Conservation (phyloP, 64 coral and sea anemone species). For the Pocillopora damicornis region DNA sequence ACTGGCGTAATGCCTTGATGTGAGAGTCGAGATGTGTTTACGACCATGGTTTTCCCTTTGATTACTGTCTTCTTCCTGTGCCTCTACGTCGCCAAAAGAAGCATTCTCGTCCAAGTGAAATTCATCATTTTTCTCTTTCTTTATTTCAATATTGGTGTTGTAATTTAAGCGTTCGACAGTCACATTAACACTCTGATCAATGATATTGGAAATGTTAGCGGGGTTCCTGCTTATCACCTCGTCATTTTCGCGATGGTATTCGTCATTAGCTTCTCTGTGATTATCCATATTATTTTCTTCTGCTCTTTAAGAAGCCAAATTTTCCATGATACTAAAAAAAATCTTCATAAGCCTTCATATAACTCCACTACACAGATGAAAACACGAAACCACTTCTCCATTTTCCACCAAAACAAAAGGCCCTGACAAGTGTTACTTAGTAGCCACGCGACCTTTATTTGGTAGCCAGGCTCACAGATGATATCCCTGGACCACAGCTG, state of each 20-base stretch:
- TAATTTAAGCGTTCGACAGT: neutral
- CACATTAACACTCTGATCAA: neutral
- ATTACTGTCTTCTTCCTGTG: neutral
- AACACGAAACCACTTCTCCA: neutral
- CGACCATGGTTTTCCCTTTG: constrained; percentile 21
- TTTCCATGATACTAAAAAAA: neutral
- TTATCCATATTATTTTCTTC: neutral
- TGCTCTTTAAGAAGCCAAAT: no score
- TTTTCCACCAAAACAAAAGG: neutral
- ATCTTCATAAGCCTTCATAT: neutral
- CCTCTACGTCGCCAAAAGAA: neutral
- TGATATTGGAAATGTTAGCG: neutral
- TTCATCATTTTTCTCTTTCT: neutral
- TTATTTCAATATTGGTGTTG: neutral
- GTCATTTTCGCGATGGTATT: no score
- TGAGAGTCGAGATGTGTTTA: constrained; percentile 27
- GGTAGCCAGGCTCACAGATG: neutral
- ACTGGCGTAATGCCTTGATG: constrained; percentile 14
- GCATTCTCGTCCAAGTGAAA: neutral
- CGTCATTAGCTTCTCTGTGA: no score
- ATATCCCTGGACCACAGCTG: neutral
- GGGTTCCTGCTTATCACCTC: neutral
- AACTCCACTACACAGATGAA: neutral
- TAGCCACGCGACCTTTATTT: constrained; percentile 30
- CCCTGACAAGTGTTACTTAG: neutral